Evolutionary conservation across 2,888 invertebrate genomes (phyloP).

Genomic region (Tyria jacobaeae): DNA sequence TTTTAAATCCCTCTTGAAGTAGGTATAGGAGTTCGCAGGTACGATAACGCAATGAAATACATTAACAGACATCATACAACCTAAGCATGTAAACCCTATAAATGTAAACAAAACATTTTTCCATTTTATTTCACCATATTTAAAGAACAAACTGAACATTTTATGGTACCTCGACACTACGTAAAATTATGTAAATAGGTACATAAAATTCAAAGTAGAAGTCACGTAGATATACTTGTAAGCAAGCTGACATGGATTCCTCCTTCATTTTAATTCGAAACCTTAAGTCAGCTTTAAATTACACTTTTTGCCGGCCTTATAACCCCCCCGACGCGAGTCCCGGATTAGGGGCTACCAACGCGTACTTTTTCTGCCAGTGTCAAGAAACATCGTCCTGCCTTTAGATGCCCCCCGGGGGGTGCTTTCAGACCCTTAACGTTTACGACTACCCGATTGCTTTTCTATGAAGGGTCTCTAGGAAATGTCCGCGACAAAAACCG

Average conservation of each 20-base stretch:
- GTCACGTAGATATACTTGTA: conserved; percentile 32
- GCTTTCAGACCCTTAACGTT: conserved; percentile 87
- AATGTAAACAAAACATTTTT: not conserved
- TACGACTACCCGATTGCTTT: conserved; percentile 89
- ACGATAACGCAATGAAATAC: not conserved
- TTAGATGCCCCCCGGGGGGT: conserved; percentile 87
- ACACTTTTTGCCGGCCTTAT: conserved; percentile 83
- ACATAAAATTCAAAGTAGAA: conserved; percentile 22
- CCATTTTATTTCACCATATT: not conserved
- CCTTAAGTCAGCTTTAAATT: conserved; percentile 86
- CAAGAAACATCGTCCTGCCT: conserved; percentile 81
- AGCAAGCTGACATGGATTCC: conserved; percentile 52
- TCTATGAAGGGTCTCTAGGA: conserved; percentile 82
- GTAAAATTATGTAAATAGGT: conserved; percentile 19
- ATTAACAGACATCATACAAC: not conserved
- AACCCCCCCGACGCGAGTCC: conserved; percentile 79
- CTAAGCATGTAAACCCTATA: not conserved
- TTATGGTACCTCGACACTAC: conserved; percentile 9
- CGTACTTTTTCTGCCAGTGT: conserved; percentile 81
- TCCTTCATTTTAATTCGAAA: conserved; percentile 85
- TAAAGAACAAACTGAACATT: conserved; percentile 6
- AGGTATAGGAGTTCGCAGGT: too few relatives aligned
- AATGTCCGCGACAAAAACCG: conserved; percentile 75
- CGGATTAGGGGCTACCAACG: conserved; percentile 78
- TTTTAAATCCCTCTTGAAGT: too few relatives aligned